These are phyloP conservation scores for Troides aeacus DNA, from an alignment of 2,888 invertebrate species.

Conservation along the genomic window DNA sequence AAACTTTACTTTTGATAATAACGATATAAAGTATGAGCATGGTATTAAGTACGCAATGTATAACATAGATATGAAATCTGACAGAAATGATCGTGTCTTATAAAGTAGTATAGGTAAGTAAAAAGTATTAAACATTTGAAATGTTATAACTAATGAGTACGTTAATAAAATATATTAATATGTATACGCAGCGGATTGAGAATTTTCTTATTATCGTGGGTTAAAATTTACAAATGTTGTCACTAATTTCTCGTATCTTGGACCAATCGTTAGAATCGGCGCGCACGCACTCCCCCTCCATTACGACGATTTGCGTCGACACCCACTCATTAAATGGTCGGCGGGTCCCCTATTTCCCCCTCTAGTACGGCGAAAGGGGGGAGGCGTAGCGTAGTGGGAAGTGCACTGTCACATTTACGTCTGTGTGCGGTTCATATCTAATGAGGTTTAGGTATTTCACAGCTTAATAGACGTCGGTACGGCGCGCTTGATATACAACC, in stretches of 20 bases:
- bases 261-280: conserved; percentile 44
- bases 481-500: conserved; percentile 1
- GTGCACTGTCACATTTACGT: conserved; percentile 32
- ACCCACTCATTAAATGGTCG: conserved; percentile 68
- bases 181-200: too few relatives aligned
- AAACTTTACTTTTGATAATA: too few relatives aligned
- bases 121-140: too few relatives aligned
- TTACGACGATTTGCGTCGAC: conserved; percentile 59
- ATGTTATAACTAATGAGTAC: too few relatives aligned
- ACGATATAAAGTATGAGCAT: too few relatives aligned
- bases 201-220: not conserved
- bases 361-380: conserved; percentile 41
- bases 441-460: conserved; percentile 17
- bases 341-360: conserved; percentile 52
- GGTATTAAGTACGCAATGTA: too few relatives aligned
- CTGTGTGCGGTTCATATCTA: conserved; percentile 19
- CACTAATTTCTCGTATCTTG: conserved; percentile 34
- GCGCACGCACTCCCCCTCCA: conserved; percentile 56
- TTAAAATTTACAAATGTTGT: not conserved
- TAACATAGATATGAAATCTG: too few relatives aligned
- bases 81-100: too few relatives aligned
- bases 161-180: too few relatives aligned
- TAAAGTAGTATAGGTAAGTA: too few relatives aligned
- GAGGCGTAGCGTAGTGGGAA: conserved; percentile 44
- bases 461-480: conserved; percentile 18